Conservation (phyloP, 2,797 vertebrate species). For the Microctenopoma stevenorrisi region DNA sequence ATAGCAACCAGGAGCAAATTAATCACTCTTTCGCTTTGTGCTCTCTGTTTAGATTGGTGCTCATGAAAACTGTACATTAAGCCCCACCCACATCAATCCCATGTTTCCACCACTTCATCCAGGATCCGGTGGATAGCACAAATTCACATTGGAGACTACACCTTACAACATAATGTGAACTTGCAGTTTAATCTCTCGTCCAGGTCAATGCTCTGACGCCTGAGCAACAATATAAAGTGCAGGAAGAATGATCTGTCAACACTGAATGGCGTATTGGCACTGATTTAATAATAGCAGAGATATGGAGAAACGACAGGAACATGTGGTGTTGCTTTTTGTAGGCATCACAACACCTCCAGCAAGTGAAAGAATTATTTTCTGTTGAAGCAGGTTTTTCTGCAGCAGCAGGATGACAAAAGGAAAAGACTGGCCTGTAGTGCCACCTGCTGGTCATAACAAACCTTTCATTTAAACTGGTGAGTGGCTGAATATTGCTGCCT, state of each 20-base stretch:
- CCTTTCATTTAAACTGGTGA: too few species aligned
- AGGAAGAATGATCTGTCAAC: not conserved
- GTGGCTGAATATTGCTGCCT: too few species aligned
- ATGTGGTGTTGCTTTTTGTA: not conserved
- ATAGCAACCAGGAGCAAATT: not conserved
- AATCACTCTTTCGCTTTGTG: not conserved
- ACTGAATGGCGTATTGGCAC: not conserved
- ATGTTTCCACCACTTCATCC: conserved; percentile 39
- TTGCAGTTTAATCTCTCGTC: conserved; percentile 18
- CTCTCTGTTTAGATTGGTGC: not conserved
- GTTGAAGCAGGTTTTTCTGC: not conserved
- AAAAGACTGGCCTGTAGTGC: conserved; percentile 49
- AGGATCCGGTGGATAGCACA: conserved; percentile 36
- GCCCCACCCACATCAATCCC: conserved; percentile 22
- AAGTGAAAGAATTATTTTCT: not conserved
- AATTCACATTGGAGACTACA: conserved; percentile 46
- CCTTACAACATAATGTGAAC: conserved; percentile 31
- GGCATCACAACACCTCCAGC: not conserved
- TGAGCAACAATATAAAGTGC: not conserved
- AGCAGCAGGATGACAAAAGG: not conserved
- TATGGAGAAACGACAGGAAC: not conserved
- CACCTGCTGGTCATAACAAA: conserved; percentile 60
- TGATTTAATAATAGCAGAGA: not conserved
- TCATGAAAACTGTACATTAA: conserved; percentile 18
- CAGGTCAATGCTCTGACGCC: conserved; percentile 7